Conservation (phyloP, 2,113 vertebrate genomes). For the Mesembrinibis cayennensis region DNA sequence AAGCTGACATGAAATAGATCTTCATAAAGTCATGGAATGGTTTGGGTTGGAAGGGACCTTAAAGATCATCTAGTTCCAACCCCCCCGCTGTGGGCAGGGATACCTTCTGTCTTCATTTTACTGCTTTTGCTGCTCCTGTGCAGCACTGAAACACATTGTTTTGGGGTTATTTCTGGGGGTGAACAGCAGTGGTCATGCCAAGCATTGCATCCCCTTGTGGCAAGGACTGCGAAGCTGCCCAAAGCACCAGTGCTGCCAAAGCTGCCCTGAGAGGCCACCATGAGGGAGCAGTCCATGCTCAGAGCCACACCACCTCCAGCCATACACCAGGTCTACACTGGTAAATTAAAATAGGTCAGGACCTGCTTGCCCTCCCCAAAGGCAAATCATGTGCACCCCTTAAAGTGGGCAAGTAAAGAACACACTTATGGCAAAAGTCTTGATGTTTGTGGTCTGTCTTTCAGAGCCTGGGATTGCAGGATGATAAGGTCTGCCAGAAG, state of each 20-base stretch:
- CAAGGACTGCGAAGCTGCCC: background rate
- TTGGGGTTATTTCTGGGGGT: background rate
- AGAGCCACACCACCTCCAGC: background rate
- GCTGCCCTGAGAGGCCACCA: rapidly evolving
- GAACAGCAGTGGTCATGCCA: background rate
- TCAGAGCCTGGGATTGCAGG: background rate
- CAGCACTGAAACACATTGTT: background rate
- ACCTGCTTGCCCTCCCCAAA: background rate
- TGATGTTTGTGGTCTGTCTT: background rate
- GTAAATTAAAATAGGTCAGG: background rate
- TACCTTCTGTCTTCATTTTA: background rate
- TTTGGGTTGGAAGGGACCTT: background rate
- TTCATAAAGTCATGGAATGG: background rate
- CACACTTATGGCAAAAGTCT: background rate
- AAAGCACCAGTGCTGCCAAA: background rate
- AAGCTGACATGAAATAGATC: background rate
- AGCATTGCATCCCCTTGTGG: background rate
- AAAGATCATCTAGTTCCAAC: background rate
- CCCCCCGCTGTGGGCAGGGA: background rate
- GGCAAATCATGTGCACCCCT: background rate
- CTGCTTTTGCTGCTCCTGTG: background rate
- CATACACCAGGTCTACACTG: background rate
- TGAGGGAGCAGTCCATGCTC: background rate
- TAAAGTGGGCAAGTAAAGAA: background rate
- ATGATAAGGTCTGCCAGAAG: background rate